A percentile compares a stretch with the other conserved stretches of the same genome.
These are phyloP conservation scores for Cercopithecus mitis DNA, from an alignment of 2,797 vertebrate genomes.

Conservation along the genomic window DNA sequence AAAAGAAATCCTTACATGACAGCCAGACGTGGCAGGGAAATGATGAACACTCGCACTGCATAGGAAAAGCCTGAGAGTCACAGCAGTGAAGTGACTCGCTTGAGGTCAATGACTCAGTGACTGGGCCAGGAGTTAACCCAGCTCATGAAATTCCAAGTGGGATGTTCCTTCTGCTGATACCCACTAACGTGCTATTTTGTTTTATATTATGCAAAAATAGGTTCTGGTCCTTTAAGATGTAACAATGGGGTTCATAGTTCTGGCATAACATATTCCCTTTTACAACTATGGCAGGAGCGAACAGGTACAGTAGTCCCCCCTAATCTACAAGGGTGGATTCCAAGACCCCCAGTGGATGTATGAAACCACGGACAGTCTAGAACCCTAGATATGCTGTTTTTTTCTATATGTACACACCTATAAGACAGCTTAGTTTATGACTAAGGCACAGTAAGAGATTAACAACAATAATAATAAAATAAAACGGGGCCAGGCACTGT, in stretches of 20 bases:
- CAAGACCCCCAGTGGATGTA: not conserved
- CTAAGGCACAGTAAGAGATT: not conserved
- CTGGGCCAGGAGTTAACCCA: not conserved
- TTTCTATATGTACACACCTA: not conserved
- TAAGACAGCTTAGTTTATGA: not conserved
- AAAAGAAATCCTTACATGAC: not conserved
- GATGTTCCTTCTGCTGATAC: not conserved
- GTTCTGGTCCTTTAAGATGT: not conserved
- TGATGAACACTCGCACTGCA: not conserved
- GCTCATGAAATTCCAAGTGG: not conserved
- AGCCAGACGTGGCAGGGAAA: not conserved
- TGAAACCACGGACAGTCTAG: not conserved
- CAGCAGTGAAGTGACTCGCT: not conserved
- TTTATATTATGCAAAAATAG: not conserved
- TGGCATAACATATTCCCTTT: not conserved
- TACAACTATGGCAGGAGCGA: not conserved
- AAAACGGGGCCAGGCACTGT: not conserved
- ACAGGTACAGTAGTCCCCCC: not conserved
- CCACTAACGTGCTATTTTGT: not conserved
- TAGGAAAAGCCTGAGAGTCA: not conserved
- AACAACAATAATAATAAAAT: not conserved
- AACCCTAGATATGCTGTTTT: not conserved
- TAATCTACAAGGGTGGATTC: too few relatives aligned
- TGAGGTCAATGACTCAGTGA: not conserved
- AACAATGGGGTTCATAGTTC: fast-evolving